Percentiles rank a stretch among this genome's conserved stretches.
Conservation (phyloP, 2,888 invertebrate species). For the Ellobium chinense region DNA sequence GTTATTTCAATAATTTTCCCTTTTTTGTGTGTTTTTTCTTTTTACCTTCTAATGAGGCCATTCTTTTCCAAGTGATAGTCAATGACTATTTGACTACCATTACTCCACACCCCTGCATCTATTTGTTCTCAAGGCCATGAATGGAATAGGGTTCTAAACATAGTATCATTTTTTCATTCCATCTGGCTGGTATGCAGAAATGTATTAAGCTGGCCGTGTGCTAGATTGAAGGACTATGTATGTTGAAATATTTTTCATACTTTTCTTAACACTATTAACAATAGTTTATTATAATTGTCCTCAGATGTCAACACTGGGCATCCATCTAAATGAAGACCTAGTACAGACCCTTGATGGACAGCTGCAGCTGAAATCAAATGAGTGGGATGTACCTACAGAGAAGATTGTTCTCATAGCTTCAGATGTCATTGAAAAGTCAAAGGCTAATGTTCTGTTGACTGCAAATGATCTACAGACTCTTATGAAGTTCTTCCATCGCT, state of each 20-base stretch:
- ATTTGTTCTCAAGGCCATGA: too few species aligned
- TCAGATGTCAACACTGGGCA: not conserved
- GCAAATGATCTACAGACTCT: not conserved
- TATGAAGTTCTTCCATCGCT: not conserved
- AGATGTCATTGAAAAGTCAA: not conserved
- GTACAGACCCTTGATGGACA: not conserved
- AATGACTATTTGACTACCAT: too few species aligned
- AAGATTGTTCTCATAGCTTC: not conserved
- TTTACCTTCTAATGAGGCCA: too few species aligned
- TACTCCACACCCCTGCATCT: too few species aligned
- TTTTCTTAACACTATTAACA: not conserved
- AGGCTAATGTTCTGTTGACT: not conserved
- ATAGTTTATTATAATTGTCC: not conserved
- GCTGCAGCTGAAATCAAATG: not conserved
- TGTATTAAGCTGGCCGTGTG: too few species aligned
- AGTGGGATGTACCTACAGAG: not conserved
- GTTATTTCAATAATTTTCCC: too few species aligned
- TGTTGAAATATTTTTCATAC: not conserved
- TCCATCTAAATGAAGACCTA: not conserved
- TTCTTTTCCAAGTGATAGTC: too few species aligned
- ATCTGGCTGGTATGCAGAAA: too few species aligned
- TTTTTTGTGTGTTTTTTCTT: too few species aligned
- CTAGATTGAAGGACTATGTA: too few species aligned
- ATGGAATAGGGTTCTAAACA: too few species aligned
- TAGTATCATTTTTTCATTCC: too few species aligned